phyloP scores from a whole-genome alignment of 1,140 invertebrate species.

The Forficula auricularia region DNA sequence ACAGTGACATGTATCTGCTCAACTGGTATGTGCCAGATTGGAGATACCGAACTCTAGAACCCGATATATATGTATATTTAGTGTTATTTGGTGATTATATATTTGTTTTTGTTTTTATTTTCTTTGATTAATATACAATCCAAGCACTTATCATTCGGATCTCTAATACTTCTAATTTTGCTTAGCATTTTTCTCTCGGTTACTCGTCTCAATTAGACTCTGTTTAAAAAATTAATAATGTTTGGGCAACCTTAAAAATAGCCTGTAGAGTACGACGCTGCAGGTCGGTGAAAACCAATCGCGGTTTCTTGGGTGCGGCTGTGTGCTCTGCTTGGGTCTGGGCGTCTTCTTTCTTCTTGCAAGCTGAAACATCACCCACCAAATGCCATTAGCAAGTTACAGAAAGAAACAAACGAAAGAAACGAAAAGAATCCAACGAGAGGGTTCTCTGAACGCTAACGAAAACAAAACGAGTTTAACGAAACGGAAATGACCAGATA shows the following conservation, averaged over 20 bases:
- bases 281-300: constrained; percentile 99
- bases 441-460: too few species aligned
- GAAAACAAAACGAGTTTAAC: too few species aligned
- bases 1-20: too few species aligned
- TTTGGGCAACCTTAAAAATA: constrained; percentile 76
- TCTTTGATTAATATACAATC: neutral
- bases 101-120: neutral
- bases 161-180: neutral
- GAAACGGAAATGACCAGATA: too few species aligned
- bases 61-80: neutral
- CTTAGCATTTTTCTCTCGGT: neutral
- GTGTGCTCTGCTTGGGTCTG: constrained; percentile 53
- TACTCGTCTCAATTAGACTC: neutral
- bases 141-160: neutral
- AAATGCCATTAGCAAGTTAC: too few species aligned
- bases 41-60: constrained; percentile 16
- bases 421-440: too few species aligned
- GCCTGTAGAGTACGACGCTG: constrained; percentile 98
- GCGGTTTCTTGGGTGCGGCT: constrained; percentile 93
- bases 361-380: constrained; percentile 40
- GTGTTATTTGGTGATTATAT: too few species aligned
- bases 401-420: too few species aligned
- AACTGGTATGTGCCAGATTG: neutral
- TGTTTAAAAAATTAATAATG: neutral
- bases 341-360: constrained; percentile 96